Conservation (phyloP, 2,888 invertebrate species). For the Mimas tiliae region DNA sequence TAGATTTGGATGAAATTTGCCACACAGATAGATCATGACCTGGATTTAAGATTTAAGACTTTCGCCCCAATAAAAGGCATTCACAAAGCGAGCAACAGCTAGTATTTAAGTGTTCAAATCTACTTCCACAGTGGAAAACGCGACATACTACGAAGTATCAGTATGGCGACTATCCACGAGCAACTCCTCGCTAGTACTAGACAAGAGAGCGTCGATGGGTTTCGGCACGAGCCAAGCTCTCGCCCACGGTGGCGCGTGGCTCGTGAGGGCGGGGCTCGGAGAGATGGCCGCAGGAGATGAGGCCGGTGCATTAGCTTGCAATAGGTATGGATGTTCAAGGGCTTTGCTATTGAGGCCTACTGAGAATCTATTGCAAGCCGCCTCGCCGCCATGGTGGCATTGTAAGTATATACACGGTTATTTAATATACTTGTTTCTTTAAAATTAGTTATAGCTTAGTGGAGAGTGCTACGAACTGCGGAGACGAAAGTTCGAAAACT, state of each 20-base stretch:
- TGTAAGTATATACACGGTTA: slow-evolving; percentile 55
- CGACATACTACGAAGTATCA: slow-evolving; percentile 77
- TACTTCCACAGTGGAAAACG: slow-evolving; percentile 68
- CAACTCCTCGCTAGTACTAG: slow-evolving; percentile 69
- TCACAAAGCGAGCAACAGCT: too few relatives aligned
- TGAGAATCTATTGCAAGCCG: slow-evolving; percentile 64
- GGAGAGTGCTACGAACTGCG: too few relatives aligned
- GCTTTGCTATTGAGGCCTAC: slow-evolving; percentile 70
- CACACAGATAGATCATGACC: too few relatives aligned
- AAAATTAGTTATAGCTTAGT: too few relatives aligned
- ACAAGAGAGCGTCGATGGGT: slow-evolving; percentile 69
- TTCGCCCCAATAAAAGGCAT: too few relatives aligned
- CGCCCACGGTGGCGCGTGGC: slow-evolving; percentile 59
- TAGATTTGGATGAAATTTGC: too few relatives aligned
- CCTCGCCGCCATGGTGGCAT: slow-evolving; percentile 74
- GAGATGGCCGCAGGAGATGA: slow-evolving; percentile 65
- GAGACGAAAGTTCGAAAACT: too few relatives aligned
- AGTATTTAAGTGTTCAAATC: slow-evolving; percentile 26
- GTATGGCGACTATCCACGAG: slow-evolving; percentile 76
- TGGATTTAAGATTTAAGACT: too few relatives aligned
- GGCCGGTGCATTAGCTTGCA: slow-evolving; percentile 75
- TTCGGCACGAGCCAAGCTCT: slow-evolving; percentile 66
- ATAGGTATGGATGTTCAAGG: slow-evolving; percentile 73
- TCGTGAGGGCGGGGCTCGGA: slow-evolving; percentile 66
- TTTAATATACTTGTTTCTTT: too few relatives aligned